A percentile compares a stretch with the other conserved stretches of the same genome.
phyloP scores from a whole-genome alignment of 2,888 invertebrate species.

The Zelleria hepariella region DNA sequence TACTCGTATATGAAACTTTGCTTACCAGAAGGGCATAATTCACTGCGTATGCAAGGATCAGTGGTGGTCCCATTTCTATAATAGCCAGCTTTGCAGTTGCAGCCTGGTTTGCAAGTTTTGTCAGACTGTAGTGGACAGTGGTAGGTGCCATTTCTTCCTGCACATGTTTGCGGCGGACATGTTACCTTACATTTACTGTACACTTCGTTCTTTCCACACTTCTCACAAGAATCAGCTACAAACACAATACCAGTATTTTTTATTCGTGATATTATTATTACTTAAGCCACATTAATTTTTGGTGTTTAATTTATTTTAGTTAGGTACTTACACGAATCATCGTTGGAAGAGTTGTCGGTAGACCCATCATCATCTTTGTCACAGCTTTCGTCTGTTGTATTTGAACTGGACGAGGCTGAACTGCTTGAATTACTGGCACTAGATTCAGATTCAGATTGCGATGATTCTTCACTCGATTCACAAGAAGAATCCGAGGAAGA shows the following conservation, averaged over 20 bases:
- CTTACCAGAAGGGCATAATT: conserved; percentile 10
- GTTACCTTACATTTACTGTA: conserved; percentile 7
- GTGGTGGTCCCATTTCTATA: conserved; percentile 12
- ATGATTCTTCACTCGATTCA: neutral
- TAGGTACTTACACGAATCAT: neutral
- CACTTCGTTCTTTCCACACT: conserved; percentile 11
- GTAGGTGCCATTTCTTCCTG: conserved; percentile 7
- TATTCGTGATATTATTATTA: too few relatives aligned
- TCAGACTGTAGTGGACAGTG: neutral
- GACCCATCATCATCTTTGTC: neutral
- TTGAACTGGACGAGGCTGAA: neutral
- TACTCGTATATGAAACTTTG: too few relatives aligned
- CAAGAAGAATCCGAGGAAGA: neutral
- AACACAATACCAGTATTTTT: too few relatives aligned
- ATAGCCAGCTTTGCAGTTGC: conserved; percentile 11
- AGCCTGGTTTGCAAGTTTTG: conserved; percentile 9
- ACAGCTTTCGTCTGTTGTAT: too few relatives aligned
- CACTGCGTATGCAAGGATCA: conserved; percentile 13
- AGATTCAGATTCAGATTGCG: neutral
- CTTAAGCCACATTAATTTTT: too few relatives aligned
- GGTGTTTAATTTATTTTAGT: too few relatives aligned
- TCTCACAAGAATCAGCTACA: too few relatives aligned
- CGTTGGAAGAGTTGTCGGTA: too few relatives aligned
- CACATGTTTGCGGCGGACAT: conserved; percentile 14
- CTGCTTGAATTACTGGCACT: neutral